A percentile compares a stretch with the other conserved stretches of the same genome.
Conservation (phyloP, 2,888 invertebrate genomes). For the Rhorus exstirpatorius region DNA sequence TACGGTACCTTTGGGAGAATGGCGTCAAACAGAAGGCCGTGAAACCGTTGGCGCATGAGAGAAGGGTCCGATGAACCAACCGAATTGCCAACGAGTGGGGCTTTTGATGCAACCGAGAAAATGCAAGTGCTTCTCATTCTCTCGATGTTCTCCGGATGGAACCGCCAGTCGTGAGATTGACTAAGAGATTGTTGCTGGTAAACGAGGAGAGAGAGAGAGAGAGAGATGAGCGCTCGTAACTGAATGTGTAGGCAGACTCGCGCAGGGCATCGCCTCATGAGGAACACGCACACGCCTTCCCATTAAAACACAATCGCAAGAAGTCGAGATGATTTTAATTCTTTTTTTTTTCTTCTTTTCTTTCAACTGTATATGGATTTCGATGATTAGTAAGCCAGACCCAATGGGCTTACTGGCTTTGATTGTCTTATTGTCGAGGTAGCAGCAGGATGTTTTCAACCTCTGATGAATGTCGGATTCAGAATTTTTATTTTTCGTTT, state of each 20-base stretch:
- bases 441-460: not conserved
- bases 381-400: not conserved
- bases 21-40: slow-evolving; percentile 16
- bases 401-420: not conserved
- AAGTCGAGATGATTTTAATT: not conserved
- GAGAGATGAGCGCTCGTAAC: not conserved
- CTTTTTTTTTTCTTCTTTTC: too few relatives aligned
- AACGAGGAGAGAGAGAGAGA: not conserved
- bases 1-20: slow-evolving; percentile 35
- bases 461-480: not conserved
- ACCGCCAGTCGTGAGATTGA: not conserved
- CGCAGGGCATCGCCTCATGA: not conserved
- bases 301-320: not conserved
- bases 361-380: not conserved
- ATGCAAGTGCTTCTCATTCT: not conserved
- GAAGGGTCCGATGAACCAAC: slow-evolving; percentile 11
- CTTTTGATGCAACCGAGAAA: not conserved
- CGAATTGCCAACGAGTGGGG: not conserved
- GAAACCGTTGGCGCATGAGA: not conserved
- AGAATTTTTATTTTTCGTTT: not conserved
- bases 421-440: not conserved
- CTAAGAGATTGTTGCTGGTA: slow-evolving; percentile 4
- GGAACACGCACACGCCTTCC: too few relatives aligned
- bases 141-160: not conserved
- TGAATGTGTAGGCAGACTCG: not conserved